Evolutionary conservation across 2,888 invertebrate species (phyloP).

Genomic region (Timema podura): DNA sequence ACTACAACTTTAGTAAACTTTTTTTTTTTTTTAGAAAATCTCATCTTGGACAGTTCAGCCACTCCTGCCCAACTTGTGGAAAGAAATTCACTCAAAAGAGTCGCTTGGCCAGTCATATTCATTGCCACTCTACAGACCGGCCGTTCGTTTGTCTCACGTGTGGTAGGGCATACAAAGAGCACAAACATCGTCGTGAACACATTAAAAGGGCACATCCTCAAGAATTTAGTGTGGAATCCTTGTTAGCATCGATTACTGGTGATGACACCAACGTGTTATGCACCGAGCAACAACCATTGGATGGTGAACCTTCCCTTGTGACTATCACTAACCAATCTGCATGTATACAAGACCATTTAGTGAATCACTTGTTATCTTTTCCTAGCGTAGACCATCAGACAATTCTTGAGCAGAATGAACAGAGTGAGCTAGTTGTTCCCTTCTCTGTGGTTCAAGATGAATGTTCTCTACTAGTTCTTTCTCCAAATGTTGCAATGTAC

Average conservation of each 20-base stretch:
- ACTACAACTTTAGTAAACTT: neutral
- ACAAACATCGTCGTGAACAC: slow-evolving; percentile 25
- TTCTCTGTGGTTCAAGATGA: neutral
- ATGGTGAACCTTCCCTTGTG: neutral
- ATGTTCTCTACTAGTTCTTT: neutral
- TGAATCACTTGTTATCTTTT: neutral
- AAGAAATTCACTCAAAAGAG: slow-evolving; percentile 28
- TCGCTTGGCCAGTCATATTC: slow-evolving; percentile 25
- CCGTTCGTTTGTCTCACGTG: slow-evolving; percentile 28
- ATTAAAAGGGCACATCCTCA: slow-evolving; percentile 22
- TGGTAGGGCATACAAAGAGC: slow-evolving; percentile 27
- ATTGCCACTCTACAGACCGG: slow-evolving; percentile 24
- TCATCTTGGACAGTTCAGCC: slow-evolving; percentile 25
- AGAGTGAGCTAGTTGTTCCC: neutral
- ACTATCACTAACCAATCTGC: neutral
- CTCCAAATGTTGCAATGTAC: slow-evolving; percentile 15
- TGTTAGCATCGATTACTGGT: slow-evolving; percentile 28
- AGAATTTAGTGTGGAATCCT: slow-evolving; percentile 22
- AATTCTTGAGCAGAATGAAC: neutral
- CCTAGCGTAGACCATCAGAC: neutral
- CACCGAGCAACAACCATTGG: slow-evolving; percentile 7
- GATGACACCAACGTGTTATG: slow-evolving; percentile 25
- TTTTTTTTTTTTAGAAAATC: slow-evolving; percentile 23
- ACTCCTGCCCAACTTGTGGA: slow-evolving; percentile 25
- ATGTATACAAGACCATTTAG: neutral